Evolutionary conservation across 2,888 invertebrate species (phyloP), one percentile per base, ranked within the genome.

Genomic region (Troglohyphantes excavatus): DNA sequence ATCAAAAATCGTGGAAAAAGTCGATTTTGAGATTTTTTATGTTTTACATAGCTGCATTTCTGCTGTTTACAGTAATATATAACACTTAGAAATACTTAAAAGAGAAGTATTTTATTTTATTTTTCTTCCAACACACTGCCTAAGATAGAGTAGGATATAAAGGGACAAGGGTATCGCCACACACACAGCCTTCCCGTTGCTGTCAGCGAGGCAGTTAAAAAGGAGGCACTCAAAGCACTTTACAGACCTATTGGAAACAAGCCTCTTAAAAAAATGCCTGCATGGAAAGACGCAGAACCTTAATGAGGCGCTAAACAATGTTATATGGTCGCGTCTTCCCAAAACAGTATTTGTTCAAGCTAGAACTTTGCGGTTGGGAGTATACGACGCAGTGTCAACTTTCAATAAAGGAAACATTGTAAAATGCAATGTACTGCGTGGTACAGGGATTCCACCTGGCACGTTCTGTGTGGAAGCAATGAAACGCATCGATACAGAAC

Each of bases 271-370:
- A 65, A 78, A 78, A 39, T 63, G 63, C 13, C 9, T 39, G 2
- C 33, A 63, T 0, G 61, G 76, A 13, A 29, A 19, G 29, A 76
- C 59, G n/a, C 76, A 65, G 33, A 78, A 78, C 23, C 9, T 26
- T 23, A 63, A 63, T 23, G 68, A 68, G 19, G 6, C 29, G 6
- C 9, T 29, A 0, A 68, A 68, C 17, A 68, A 33, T n/a, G 11
- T 17, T 7, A 68, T 68, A 2, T 68, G 68, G 68, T 68, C 68
- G 17, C 17, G 27, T 2, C 0, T 68, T 5, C 68, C 68, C 19
- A 68, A 68, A 33, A 27, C 29, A 17, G 33, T 29, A 7, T 68
- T 68, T 68, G 68, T 68, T 2, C 29, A 68, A n/a, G 2, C 13
- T 0, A 29, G 9, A 17, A 68, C 68, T 33, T 33, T 68, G 26